Evolutionary conservation across 2,888 invertebrate species (phyloP), one percentile per base, ranked within the genome.

Genomic region (Dinocampus coccinellae): DNA sequence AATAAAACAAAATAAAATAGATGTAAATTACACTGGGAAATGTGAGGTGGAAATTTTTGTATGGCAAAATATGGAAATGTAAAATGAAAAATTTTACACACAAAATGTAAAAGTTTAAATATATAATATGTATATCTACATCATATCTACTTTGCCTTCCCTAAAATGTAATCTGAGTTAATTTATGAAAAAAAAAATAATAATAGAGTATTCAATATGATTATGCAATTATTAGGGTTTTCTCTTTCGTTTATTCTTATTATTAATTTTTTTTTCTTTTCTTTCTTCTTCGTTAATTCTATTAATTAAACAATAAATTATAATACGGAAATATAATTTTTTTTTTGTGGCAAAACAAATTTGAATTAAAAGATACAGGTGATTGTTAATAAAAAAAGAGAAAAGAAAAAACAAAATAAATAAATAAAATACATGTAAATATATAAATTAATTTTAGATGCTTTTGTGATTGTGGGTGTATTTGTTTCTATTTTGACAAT

Each of bases 101-200:
- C 29, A 62, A 33, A n/a, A 36, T 58, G 61, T 66, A 66, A 71
- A 20, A 61, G 33, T 29, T 16, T 55, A 29, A 62, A 63, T 34
- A 58, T 42, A 55, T 20, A 57, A 47, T 47, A 7, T 47, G 7
- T n/a, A 16, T 16, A 53, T 57, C n/a, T 57, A 16, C 33, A 70
- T 64, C 63, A 70, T 61, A 70, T 65, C 60, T 70, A 34, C 34
- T 64, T 58, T 65, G 58, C 70, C 64, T 67, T 66, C 66, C 53
- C 9, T 58, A 60, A 7, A 33, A n/a, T 57, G 29, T 24, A 33
- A 61, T 26, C 34, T 16, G 34, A 22, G 22, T 29, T 36, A 42
- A 68, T 53, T 26, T 10, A 70, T 60, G 20, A 58, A 29, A 57
- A 13, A 62, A 55, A 36, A 70, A 20, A 9, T 66, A 34, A 29